These are phyloP conservation scores for Loripinus fragilis DNA, from an alignment of 2,888 invertebrate genomes.

Conservation along the genomic window DNA sequence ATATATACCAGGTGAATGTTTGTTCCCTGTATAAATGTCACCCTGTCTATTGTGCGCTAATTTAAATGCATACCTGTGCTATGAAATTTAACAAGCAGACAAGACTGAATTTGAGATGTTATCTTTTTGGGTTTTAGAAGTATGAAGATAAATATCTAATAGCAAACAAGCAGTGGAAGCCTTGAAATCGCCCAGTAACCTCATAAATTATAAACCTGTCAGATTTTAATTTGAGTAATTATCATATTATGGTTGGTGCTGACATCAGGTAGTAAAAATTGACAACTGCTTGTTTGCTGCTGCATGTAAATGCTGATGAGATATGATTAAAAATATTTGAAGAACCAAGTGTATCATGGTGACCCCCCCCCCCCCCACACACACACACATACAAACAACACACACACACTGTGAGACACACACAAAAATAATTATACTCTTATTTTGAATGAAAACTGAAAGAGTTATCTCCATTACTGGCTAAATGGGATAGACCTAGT, in stretches of 20 bases:
- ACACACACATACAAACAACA: too few species aligned
- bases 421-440: too few species aligned
- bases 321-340: too few species aligned
- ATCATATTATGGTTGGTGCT: slow-evolving; percentile 3
- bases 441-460: too few species aligned
- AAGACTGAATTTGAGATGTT: slow-evolving; percentile 14
- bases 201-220: slow-evolving; percentile 17
- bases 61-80: slow-evolving; percentile 17
- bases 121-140: slow-evolving; percentile 20
- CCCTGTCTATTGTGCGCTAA: slow-evolving; percentile 1
- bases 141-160: slow-evolving; percentile 1
- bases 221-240: slow-evolving; percentile 15
- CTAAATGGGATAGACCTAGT: too few species aligned
- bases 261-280: slow-evolving; percentile 1
- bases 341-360: too few species aligned
- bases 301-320: slow-evolving; percentile 2
- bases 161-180: slow-evolving; percentile 9
- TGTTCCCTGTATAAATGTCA: slow-evolving; percentile 14
- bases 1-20: slow-evolving; percentile 15
- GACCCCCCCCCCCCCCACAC: too few species aligned
- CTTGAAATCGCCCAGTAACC: slow-evolving; percentile 7
- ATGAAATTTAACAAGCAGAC: slow-evolving; percentile 18
- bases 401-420: too few species aligned
- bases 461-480: too few species aligned
- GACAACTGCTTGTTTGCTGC: neutral